phyloP scores from a whole-genome alignment of 2,797 vertebrate genomes.

The Crocodylus rhombifer region DNA sequence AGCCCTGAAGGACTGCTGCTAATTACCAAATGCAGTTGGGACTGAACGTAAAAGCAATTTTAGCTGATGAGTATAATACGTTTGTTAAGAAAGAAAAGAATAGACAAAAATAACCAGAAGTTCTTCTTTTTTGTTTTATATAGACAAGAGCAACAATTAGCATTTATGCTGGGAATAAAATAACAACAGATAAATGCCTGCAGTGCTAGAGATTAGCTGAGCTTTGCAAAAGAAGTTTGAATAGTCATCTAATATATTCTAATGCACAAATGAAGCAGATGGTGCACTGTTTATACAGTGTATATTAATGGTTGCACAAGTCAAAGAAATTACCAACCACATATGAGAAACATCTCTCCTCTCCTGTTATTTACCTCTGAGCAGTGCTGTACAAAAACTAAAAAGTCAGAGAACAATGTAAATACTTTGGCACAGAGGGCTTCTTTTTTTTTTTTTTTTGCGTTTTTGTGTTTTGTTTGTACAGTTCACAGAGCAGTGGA shows the following conservation, averaged over 20 bases:
- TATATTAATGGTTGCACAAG: background rate
- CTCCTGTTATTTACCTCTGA: background rate
- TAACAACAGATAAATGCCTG: slow-evolving; percentile 18
- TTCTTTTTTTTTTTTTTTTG: background rate
- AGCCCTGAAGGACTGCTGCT: background rate
- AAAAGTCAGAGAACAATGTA: background rate
- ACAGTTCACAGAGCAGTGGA: background rate
- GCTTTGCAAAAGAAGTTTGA: background rate
- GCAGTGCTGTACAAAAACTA: background rate
- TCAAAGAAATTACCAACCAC: background rate
- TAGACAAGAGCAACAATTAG: background rate
- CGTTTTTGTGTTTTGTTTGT: too few species aligned
- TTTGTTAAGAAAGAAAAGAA: background rate
- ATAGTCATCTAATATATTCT: slow-evolving; percentile 4
- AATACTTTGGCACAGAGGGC: background rate
- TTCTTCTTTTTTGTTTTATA: background rate
- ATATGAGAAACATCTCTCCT: background rate
- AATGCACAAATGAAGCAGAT: slow-evolving; percentile 29
- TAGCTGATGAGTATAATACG: background rate
- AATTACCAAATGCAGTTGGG: background rate
- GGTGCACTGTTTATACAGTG: background rate
- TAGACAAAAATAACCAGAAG: background rate
- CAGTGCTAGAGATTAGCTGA: slow-evolving; percentile 22
- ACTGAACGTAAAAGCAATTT: background rate
- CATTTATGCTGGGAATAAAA: background rate